A percentile compares a stretch with the other conserved stretches of the same genome.
Conservation (phyloP, 2,113 vertebrate genomes). For the Neogale vison region DNA sequence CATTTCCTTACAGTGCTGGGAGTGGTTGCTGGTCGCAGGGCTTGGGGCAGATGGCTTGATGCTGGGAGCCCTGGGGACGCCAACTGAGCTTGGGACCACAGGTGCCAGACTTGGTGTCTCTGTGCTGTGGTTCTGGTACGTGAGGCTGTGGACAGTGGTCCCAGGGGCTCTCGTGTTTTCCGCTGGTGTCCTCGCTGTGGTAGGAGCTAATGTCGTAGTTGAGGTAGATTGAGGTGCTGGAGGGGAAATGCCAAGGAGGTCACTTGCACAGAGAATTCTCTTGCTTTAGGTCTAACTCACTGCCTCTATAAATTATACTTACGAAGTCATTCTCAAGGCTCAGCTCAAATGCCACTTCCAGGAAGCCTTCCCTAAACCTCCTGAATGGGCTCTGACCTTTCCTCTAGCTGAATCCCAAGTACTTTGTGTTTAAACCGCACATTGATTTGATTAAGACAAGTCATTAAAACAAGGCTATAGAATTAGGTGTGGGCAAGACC, state of each 20-base stretch:
- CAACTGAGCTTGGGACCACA: constrained; percentile 53
- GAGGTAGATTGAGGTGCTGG: constrained; percentile 83
- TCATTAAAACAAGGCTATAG: background rate
- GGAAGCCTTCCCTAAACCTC: background rate
- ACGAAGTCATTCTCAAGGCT: background rate
- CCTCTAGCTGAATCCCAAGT: background rate
- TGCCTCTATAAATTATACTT: background rate
- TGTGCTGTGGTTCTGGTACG: constrained; percentile 63
- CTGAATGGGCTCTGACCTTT: background rate
- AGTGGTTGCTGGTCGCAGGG: constrained; percentile 92
- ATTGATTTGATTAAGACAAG: background rate
- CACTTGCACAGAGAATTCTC: constrained; percentile 2
- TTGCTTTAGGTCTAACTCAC: background rate
- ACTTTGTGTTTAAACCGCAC: background rate
- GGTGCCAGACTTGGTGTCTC: background rate
- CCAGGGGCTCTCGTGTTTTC: constrained; percentile 60
- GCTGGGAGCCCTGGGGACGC: constrained; percentile 60
- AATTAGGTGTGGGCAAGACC: background rate
- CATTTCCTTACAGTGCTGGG: constrained; percentile 92
- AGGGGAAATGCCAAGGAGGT: constrained; percentile 54
- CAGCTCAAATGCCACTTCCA: background rate
- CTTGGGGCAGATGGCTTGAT: constrained; percentile 81
- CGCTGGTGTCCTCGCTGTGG: background rate
- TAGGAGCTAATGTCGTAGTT: constrained; percentile 63
- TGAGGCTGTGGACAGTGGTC: background rate